Conservation (phyloP, 1,140 invertebrate genomes). For the Pygmarrhopalites habei region DNA sequence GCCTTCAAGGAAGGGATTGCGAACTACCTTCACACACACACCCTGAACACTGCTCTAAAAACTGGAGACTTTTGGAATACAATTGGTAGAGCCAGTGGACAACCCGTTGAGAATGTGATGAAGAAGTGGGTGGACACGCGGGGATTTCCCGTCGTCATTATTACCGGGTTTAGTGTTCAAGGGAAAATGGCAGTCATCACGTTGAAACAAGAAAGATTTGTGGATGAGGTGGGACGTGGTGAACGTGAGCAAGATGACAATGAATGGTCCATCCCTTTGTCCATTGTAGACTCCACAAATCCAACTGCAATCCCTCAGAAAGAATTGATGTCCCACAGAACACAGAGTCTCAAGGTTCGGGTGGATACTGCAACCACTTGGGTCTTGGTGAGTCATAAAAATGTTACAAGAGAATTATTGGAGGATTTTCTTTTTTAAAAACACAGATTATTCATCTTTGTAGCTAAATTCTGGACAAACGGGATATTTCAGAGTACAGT, state of each 20-base stretch:
- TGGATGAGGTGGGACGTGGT: no score
- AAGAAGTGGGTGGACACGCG: neutral
- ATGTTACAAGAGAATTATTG: neutral
- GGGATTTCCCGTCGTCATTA: neutral
- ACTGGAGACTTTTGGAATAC: neutral
- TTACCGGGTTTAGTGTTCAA: neutral
- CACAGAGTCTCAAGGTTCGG: no score
- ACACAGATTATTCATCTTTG: neutral
- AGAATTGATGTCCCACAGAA: no score
- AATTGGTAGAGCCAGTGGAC: neutral
- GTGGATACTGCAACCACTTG: no score
- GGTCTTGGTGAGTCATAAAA: neutral
- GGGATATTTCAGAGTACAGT: neutral
- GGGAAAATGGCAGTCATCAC: neutral
- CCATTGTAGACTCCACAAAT: no score
- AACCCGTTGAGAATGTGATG: neutral
- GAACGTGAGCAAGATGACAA: no score
- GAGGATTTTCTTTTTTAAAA: neutral
- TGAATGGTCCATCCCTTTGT: no score
- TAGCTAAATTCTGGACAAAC: conserved; percentile 9
- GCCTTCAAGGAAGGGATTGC: neutral
- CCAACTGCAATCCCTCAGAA: no score
- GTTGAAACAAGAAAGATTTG: neutral
- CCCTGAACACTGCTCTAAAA: neutral
- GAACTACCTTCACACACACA: neutral